phyloP scores from a whole-genome alignment of 2,113 vertebrate species.

The Zingel zingel region DNA sequence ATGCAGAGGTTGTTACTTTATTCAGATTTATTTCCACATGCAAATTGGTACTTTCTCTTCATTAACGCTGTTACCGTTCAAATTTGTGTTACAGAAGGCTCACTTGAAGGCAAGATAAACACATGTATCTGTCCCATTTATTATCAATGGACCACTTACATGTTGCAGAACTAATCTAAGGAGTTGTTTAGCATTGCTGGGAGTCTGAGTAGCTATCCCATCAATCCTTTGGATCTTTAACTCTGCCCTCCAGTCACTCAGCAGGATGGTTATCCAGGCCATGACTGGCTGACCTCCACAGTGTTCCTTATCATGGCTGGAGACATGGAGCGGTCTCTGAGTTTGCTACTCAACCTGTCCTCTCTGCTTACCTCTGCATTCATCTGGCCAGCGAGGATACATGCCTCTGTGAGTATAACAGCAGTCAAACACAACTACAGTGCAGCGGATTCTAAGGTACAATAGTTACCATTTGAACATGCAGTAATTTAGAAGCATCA shows the following conservation, averaged over 20 bases:
- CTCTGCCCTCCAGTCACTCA: conserved; percentile 82
- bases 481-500: neutral
- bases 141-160: neutral
- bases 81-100: neutral
- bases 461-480: neutral
- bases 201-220: neutral
- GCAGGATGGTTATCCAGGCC: conserved; percentile 82
- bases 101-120: neutral
- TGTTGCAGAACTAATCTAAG: neutral
- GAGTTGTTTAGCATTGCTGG: neutral
- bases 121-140: neutral
- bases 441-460: neutral
- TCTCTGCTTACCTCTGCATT: conserved; percentile 90
- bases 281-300: conserved; percentile 94
- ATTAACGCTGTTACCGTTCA: neutral
- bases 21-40: neutral
- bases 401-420: conserved; percentile 88
- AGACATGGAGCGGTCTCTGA: conserved; percentile 84
- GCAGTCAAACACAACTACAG: neutral
- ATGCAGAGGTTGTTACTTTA: neutral
- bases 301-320: conserved; percentile 92
- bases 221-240: conserved; percentile 84
- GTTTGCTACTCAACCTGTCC: conserved; percentile 88
- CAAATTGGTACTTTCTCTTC: neutral
- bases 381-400: conserved; percentile 91